phyloP scores from a whole-genome alignment of 2,888 invertebrate species.

The Trachelus tabidus region DNA sequence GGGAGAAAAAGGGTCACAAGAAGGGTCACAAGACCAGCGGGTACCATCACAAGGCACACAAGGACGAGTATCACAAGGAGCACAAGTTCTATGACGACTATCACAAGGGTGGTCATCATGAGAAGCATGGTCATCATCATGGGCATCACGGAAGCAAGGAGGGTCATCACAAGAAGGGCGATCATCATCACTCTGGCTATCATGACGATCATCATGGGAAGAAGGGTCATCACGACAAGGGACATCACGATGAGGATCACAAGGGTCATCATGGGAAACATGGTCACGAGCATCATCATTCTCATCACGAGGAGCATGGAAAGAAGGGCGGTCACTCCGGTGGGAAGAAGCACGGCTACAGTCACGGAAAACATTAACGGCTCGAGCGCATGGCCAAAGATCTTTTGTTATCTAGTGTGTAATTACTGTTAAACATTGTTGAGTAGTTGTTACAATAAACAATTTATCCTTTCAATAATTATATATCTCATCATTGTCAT shows the following conservation, averaged over 20 bases:
- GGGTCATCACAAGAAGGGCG: conserved; percentile 74
- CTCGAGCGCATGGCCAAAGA: conserved; percentile 10
- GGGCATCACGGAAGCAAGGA: conserved; percentile 74
- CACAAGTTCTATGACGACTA: conserved; percentile 83
- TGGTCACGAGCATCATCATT: conserved; percentile 74
- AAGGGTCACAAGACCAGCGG: conserved; percentile 83
- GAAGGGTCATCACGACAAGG: conserved; percentile 75
- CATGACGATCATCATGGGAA: conserved; percentile 74
- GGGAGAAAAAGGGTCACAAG: conserved; percentile 81
- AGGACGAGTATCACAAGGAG: conserved; percentile 82
- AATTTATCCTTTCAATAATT: background rate
- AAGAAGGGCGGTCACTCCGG: conserved; percentile 73
- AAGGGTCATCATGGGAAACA: conserved; percentile 73
- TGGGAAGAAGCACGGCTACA: conserved; percentile 66
- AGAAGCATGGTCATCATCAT: conserved; percentile 76
- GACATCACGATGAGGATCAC: conserved; percentile 75
- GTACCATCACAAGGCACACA: conserved; percentile 82
- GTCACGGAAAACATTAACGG: conserved; percentile 2
- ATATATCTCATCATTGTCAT: background rate
- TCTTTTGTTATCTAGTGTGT: conserved; percentile 6
- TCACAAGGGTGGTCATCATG: conserved; percentile 78
- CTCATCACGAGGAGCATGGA: conserved; percentile 71
- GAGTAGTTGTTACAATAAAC: conserved; percentile 2
- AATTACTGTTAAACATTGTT: background rate
- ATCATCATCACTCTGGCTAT: conserved; percentile 72